phyloP scores from a whole-genome alignment of 2,888 invertebrate genomes.

The Nomada flava region DNA sequence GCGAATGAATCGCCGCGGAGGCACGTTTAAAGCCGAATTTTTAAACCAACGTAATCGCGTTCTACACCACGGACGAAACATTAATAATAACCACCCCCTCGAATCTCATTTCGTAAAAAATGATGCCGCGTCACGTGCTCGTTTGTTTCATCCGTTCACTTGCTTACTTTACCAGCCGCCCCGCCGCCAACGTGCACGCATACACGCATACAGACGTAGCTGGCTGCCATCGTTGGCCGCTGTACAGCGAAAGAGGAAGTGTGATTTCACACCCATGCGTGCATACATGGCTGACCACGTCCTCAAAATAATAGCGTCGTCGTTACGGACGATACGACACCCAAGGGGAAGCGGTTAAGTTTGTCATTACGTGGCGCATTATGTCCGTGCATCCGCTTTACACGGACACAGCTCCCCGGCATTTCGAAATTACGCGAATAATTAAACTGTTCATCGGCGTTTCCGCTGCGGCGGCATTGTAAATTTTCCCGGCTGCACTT shows the following conservation, averaged over 20 bases:
- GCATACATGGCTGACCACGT: slow-evolving; percentile 40
- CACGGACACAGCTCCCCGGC: slow-evolving; percentile 42
- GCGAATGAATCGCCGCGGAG: not conserved
- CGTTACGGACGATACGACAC: slow-evolving; percentile 63
- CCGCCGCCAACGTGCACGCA: too few species aligned
- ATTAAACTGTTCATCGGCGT: slow-evolving; percentile 58
- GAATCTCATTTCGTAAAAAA: slow-evolving; percentile 35
- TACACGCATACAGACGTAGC: not conserved
- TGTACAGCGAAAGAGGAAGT: slow-evolving; percentile 41
- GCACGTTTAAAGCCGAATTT: slow-evolving; percentile 11
- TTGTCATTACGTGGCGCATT: slow-evolving; percentile 69
- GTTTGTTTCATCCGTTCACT: not conserved
- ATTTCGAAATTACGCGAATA: slow-evolving; percentile 67
- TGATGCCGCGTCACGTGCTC: not conserved
- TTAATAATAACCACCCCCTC: slow-evolving; percentile 5
- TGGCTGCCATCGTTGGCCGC: not conserved
- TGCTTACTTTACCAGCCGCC: not conserved
- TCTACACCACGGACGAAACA: slow-evolving; percentile 4
- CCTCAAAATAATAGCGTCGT: slow-evolving; percentile 63
- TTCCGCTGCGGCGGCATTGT: slow-evolving; percentile 45
- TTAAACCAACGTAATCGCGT: slow-evolving; percentile 1
- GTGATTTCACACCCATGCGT: slow-evolving; percentile 52
- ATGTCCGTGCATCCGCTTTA: slow-evolving; percentile 62
- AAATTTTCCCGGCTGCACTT: slow-evolving; percentile 13
- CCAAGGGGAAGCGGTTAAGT: slow-evolving; percentile 69